phyloP scores from a whole-genome alignment of 2,113 vertebrate species.

The Phalacrocorax aristotelis region DNA sequence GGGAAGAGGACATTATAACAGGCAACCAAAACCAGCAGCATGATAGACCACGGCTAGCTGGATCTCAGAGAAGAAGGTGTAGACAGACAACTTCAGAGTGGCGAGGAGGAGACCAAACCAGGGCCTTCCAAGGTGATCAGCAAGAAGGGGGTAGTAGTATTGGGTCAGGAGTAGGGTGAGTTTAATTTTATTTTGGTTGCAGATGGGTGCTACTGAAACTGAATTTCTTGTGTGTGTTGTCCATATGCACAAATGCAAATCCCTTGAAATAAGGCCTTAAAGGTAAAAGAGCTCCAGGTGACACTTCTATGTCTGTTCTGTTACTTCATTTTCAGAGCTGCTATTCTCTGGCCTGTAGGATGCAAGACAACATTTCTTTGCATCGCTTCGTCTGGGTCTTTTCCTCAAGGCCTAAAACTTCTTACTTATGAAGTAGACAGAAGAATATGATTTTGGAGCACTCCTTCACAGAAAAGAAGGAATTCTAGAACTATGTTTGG shows the following conservation, averaged over 20 bases:
- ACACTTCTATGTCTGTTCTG: fast-evolving
- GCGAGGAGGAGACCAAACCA: background rate
- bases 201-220: background rate
- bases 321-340: background rate
- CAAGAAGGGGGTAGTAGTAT: background rate
- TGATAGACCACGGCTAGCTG: background rate
- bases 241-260: fast-evolving
- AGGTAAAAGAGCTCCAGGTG: background rate
- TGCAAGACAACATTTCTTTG: background rate
- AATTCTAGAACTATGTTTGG: background rate
- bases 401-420: background rate
- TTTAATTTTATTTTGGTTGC: background rate
- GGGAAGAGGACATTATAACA: background rate
- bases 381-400: background rate
- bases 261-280: background rate
- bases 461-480: no score
- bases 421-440: background rate
- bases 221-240: background rate
- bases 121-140: background rate
- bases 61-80: background rate
- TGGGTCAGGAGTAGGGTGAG: background rate
- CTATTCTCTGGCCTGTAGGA: background rate
- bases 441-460: background rate
- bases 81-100: background rate
- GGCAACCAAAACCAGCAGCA: background rate